Evolutionary conservation across 2,888 invertebrate genomes (phyloP), one percentile per base, ranked within the genome.

Genomic region (Lepeophtheirus nordmannii): DNA sequence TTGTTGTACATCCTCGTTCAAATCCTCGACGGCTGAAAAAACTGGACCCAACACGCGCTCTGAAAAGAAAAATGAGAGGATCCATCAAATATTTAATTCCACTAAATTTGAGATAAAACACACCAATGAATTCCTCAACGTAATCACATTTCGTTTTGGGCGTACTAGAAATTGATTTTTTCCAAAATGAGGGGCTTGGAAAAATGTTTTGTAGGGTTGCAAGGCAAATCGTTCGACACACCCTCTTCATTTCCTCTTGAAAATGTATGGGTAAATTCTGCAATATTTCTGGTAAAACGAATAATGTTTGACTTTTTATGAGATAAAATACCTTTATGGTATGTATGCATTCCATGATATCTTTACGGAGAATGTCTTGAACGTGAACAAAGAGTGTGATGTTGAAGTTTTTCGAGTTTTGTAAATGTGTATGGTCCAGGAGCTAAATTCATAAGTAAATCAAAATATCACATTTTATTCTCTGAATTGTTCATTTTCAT

Each of bases 151-250:
- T 77, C 10, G 74, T 73, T 66, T 76, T 74, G 7, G 81, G 79
- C 22, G 74, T 71, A 68, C 78, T 74, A 5, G 77, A 74, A 9
- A 73, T 74, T 37, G 70, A 73, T 69, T 76, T 76, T 70, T 75
- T 77, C 87, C 89, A 89, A 71, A 85, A 82, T 56, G 78, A 78
- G 66, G 81, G 78, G 62, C 78, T 76, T 9, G 90, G 90, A 76
- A 89, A 89, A 72, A 63, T 63, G 22, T 89, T 85, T 62, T 86
- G 85, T 67, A 89, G 79, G 73, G 87, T 86, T 40, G 89, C 89
- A 68, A 89, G 77, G 73, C 87, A 85, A 1, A 83, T 81, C 0
- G 86, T 85, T 22, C 83, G 82, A 71, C 88, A 87, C 17, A 87
- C 85, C 11, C 82, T 80, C 9, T 87, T 84, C 68, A 89, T 75